phyloP scores from a whole-genome alignment of 2,888 invertebrate genomes.

The Eurytoma adleriae region DNA sequence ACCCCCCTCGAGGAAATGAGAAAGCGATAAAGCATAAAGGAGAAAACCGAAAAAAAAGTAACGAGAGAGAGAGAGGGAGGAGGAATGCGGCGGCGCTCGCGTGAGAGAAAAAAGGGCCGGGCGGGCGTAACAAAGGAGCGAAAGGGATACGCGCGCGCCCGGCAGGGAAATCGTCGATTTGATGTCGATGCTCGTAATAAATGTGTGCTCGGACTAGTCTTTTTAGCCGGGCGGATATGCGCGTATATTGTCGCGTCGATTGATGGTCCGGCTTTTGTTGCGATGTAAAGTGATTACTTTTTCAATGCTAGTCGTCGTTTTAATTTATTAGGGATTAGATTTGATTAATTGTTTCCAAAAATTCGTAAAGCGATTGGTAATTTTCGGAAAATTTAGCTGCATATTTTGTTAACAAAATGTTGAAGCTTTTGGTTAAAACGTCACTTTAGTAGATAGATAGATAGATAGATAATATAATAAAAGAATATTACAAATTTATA shows the following conservation, averaged over 20 bases:
- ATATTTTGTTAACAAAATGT: background rate
- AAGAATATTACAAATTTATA: too few relatives aligned
- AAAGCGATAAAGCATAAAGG: conserved; percentile 57
- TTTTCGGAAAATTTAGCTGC: too few relatives aligned
- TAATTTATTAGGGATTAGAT: too few relatives aligned
- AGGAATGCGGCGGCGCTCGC: background rate
- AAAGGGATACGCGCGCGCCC: conserved; percentile 6
- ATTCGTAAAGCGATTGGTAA: too few relatives aligned
- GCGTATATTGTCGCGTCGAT: background rate
- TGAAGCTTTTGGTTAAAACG: too few relatives aligned
- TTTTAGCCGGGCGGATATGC: background rate
- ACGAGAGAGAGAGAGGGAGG: conserved; percentile 27
- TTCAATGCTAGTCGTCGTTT: too few relatives aligned
- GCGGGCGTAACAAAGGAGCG: background rate
- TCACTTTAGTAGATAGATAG: background rate
- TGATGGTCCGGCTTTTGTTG: too few relatives aligned
- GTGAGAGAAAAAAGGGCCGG: conserved; percentile 9
- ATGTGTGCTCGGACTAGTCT: background rate
- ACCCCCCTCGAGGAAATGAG: conserved; percentile 54
- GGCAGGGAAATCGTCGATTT: conserved; percentile 19
- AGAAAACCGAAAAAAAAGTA: conserved; percentile 54
- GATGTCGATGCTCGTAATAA: conserved; percentile 1
- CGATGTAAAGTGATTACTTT: too few relatives aligned
- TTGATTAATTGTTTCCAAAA: too few relatives aligned
- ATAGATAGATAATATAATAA: background rate